Evolutionary conservation across 2,113 vertebrate genomes (phyloP).

Genomic region (Laticauda laticaudata): DNA sequence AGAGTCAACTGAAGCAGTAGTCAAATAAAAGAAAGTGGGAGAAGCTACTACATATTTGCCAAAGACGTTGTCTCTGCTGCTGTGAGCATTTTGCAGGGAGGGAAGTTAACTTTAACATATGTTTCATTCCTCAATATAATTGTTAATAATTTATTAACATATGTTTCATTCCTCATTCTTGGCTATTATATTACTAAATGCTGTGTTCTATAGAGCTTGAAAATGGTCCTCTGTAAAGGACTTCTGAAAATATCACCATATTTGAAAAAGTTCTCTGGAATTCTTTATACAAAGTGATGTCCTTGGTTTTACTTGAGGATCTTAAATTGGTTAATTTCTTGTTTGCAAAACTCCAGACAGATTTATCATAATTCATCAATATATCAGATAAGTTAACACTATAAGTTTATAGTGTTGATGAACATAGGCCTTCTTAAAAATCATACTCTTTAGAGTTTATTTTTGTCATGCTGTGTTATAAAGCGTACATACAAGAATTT

Average conservation of each 20-base stretch:
- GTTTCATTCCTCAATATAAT: neutral
- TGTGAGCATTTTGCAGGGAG: neutral
- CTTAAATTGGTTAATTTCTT: constrained; percentile 18
- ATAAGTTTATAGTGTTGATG: neutral
- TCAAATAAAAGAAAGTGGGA: neutral
- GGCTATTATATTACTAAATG: neutral
- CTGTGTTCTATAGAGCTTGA: neutral
- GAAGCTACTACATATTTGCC: neutral
- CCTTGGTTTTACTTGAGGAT: neutral
- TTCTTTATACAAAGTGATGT: neutral
- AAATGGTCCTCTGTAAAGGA: neutral
- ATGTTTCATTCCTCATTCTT: neutral
- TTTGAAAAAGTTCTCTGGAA: neutral
- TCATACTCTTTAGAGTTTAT: neutral
- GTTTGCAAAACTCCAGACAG: constrained; percentile 25
- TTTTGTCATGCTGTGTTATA: neutral
- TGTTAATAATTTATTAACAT: neutral
- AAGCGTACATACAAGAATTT: neutral
- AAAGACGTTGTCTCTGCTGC: neutral
- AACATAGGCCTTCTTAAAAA: neutral
- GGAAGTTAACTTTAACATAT: neutral
- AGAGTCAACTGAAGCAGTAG: neutral
- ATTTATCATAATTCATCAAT: constrained; percentile 38
- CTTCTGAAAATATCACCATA: neutral
- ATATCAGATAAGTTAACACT: neutral